Evolutionary conservation across 2,113 vertebrate species (phyloP).

Genomic region (Urocynchramus pylzowi): DNA sequence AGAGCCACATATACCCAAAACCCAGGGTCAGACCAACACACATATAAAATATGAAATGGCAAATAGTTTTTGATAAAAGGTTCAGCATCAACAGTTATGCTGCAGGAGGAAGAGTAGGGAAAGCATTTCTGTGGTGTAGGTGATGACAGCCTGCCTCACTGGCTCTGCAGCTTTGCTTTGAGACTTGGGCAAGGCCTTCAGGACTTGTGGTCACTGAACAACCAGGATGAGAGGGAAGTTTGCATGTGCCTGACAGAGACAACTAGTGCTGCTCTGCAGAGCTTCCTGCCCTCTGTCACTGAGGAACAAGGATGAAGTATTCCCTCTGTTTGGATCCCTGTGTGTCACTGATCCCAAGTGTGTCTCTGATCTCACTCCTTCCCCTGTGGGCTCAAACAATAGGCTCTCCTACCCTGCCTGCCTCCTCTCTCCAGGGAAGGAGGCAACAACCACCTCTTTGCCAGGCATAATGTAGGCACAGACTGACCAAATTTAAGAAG

Average conservation of each 20-base stretch:
- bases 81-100: not conserved
- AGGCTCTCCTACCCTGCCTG: not conserved
- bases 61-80: not conserved
- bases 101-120: not conserved
- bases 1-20: not conserved
- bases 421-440: not conserved
- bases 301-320: not conserved
- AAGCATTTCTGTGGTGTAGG: not conserved
- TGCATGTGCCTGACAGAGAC: not conserved
- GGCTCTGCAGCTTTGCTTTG: not conserved
- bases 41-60: not conserved
- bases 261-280: not conserved
- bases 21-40: not conserved
- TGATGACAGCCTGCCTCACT: not conserved
- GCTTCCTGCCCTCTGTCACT: not conserved
- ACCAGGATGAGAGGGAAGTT: not conserved
- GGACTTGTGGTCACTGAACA: not conserved
- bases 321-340: not conserved
- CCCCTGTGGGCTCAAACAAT: not conserved
- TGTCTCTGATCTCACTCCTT: too few relatives aligned
- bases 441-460: not conserved
- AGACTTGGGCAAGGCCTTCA: not conserved
- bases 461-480: not conserved
- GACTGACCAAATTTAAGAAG: not conserved
- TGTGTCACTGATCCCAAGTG: fast-evolving